A percentile compares a stretch with the other conserved stretches of the same genome.
Evolutionary conservation across 2,797 vertebrate species (phyloP).

Genomic region (Gobio occitaniae): DNA sequence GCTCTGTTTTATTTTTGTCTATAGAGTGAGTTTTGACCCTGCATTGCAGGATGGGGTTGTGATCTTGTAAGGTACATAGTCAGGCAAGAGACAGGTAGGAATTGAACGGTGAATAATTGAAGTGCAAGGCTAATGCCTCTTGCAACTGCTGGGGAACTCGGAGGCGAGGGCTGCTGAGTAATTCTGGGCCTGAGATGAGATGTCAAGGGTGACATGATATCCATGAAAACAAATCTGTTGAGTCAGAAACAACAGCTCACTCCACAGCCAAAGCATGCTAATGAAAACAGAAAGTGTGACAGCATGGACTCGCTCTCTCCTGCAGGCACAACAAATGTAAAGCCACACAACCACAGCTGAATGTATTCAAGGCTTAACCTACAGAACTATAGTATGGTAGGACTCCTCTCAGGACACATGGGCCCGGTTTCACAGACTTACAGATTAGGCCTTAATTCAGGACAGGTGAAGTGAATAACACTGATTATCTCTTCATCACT

Average conservation of each 20-base stretch:
- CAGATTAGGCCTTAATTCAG: too few relatives aligned
- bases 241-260: slow-evolving; percentile 51
- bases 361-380: background rate
- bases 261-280: slow-evolving; percentile 45
- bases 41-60: slow-evolving; percentile 7
- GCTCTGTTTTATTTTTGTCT: slow-evolving; percentile 30
- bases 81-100: slow-evolving; percentile 18
- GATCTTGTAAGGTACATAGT: slow-evolving; percentile 21
- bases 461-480: too few relatives aligned
- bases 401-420: background rate
- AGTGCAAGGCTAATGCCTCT: slow-evolving; percentile 26
- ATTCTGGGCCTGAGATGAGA: slow-evolving; percentile 55
- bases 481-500: too few relatives aligned
- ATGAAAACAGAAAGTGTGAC: slow-evolving; percentile 43
- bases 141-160: slow-evolving; percentile 25
- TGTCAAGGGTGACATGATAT: slow-evolving; percentile 51
- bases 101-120: slow-evolving; percentile 43
- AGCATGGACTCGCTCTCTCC: slow-evolving; percentile 17
- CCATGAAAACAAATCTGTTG: slow-evolving; percentile 52
- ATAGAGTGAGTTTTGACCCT: slow-evolving; percentile 34
- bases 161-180: slow-evolving; percentile 29
- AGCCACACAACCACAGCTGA: slow-evolving; percentile 23
- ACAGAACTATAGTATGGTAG: background rate
- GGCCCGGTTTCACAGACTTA: too few relatives aligned
- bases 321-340: slow-evolving; percentile 30